Percentiles rank a stretch among this genome's conserved stretches.
These are phyloP conservation scores for Chaenogobius annularis DNA, from an alignment of 2,113 vertebrate species.

Conservation along the genomic window DNA sequence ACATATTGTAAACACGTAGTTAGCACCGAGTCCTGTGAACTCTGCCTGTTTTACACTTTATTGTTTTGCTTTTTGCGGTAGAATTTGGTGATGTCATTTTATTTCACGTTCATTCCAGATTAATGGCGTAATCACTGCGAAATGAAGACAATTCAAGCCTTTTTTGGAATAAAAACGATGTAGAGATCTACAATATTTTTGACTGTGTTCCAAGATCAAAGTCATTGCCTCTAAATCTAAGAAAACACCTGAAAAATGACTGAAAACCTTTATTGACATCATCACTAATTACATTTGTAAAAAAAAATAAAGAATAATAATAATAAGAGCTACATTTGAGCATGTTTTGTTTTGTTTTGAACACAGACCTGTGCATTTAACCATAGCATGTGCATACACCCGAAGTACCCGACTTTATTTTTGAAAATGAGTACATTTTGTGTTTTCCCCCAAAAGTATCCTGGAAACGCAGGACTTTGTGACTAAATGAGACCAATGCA, in stretches of 20 bases:
- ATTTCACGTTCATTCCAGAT: slow-evolving; percentile 28
- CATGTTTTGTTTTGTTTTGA: too few species aligned
- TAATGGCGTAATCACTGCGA: too few species aligned
- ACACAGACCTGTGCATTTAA: neutral
- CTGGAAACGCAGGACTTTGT: too few species aligned
- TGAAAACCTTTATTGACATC: too few species aligned
- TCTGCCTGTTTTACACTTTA: slow-evolving; percentile 2
- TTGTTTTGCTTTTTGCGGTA: slow-evolving; percentile 21
- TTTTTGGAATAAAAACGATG: neutral
- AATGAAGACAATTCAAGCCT: slow-evolving; percentile 11
- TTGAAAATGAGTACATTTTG: too few species aligned
- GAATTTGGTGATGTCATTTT: slow-evolving; percentile 38
- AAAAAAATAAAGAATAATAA: neutral
- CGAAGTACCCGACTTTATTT: too few species aligned
- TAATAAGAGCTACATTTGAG: neutral
- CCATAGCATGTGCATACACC: too few species aligned
- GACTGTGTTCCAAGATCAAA: neutral
- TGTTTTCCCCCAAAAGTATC: too few species aligned
- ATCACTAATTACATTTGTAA: neutral
- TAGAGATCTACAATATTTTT: neutral
- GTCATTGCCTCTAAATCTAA: neutral
- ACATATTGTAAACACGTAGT: neutral
- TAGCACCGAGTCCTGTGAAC: neutral
- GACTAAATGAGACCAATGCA: too few species aligned
- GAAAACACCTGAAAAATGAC: neutral